Base-by-base conservation (phyloP, 2,888 invertebrate genomes). In the Stomorhina lunata region DNA sequence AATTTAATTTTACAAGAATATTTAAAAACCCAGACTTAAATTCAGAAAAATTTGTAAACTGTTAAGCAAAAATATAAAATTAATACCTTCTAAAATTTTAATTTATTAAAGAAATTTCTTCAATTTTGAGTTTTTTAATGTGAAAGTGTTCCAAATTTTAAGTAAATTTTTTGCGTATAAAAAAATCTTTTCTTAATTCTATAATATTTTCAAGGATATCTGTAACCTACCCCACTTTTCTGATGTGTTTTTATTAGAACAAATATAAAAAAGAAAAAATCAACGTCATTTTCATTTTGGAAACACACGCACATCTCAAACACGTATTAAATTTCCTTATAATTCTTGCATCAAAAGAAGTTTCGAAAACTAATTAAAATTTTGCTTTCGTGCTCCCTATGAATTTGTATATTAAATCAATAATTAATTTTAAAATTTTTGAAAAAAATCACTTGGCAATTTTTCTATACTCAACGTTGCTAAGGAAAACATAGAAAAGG, bases 191-290 rank as follows among this genome's bases (percentile, higher is more conserved):
- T 29, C 12, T 20, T 5, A 43, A 53, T 76, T 57, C 20, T 66
- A 53, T 57, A 40, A 66, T 59, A 71, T 71, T 82, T 80, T 82
- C 82, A 83, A 80, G 80, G 80, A 77, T 80, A 69, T 80, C 61
- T 78, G 57, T 43, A 84, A 84, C 84, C 84, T 84, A 84, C 84
- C 84, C 84, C 84, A 84, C 84, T 76, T 79, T 76, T 61, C 63
- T 32, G 55, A 48, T 57, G 63, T 55, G 66, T 72, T 71, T 57
- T 40, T 66, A 40, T 68, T 73, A 75, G 50, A 76, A 81, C 71
- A 75, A 69, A 63, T 57, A 75, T 22, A 53, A 73, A 32, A 55
- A 43, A 29, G 45, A 29, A 55, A 6, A 50, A 73, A 63, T 22
- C 57, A 75, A 75, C 76, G 72, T 59, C 59, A 77, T 68, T 50